Conservation (phyloP, 2,113 vertebrate species). For the Anoura caudifer region DNA sequence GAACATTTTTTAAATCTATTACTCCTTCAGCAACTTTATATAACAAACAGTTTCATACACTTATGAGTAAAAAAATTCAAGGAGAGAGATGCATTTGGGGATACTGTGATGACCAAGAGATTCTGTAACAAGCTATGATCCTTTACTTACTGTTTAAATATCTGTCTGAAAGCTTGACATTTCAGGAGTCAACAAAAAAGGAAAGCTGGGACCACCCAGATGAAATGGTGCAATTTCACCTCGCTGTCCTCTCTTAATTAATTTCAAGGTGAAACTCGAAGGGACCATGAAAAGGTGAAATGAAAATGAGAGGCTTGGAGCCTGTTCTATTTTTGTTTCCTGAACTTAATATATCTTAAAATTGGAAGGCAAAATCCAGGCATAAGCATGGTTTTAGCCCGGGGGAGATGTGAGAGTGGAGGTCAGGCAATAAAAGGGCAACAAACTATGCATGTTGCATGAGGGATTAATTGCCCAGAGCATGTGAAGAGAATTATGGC, state of each 20-base stretch:
- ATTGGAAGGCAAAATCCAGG: conserved; percentile 29
- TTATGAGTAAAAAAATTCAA: neutral
- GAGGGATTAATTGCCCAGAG: conserved; percentile 54
- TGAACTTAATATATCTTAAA: conserved; percentile 27
- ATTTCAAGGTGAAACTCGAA: conserved; percentile 53
- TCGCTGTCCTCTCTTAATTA: conserved; percentile 25
- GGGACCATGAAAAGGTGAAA: conserved; percentile 13
- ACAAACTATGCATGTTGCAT: conserved; percentile 45
- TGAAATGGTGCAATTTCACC: neutral
- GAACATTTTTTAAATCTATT: neutral
- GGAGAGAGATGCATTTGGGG: neutral
- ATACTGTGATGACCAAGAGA: neutral
- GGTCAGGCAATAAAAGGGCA: conserved; percentile 18
- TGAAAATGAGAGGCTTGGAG: conserved; percentile 32
- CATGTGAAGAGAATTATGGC: neutral
- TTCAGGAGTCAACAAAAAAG: neutral
- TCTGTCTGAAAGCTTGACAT: neutral
- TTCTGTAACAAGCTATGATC: neutral
- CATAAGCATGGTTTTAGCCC: neutral
- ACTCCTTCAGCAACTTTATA: neutral
- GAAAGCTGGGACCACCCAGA: neutral
- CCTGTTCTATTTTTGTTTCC: conserved; percentile 32
- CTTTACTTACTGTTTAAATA: neutral
- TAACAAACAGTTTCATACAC: neutral
- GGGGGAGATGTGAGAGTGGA: neutral